phyloP scores from a whole-genome alignment of 1,140 invertebrate species.

The Apocrypta bakeri region DNA sequence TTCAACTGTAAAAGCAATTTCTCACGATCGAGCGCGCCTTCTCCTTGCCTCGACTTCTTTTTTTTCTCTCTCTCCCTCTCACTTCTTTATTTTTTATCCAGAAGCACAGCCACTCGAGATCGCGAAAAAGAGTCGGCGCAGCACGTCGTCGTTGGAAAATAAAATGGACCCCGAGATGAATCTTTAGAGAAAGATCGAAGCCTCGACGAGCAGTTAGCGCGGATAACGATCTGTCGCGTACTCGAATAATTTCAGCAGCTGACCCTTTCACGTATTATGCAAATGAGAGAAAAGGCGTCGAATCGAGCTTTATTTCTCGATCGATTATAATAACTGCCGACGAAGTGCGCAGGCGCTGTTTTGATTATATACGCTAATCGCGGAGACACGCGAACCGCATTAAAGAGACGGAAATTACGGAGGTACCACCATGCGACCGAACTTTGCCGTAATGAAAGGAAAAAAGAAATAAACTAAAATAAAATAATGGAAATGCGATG shows the following conservation, averaged over 20 bases:
- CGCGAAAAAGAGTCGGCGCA: background rate
- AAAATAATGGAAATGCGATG: background rate
- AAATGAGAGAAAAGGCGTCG: background rate
- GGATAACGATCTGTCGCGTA: slow-evolving; percentile 18
- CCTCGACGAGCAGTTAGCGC: background rate
- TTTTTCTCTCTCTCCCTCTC: background rate
- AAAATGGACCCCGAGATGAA: background rate
- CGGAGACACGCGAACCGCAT: background rate
- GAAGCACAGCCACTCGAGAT: background rate
- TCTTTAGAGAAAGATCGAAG: background rate
- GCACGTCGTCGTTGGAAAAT: slow-evolving; percentile 7
- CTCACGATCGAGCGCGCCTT: slow-evolving; percentile 45
- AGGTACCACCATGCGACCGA: background rate
- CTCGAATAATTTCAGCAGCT: background rate
- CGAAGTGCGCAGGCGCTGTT: no score
- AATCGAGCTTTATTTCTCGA: background rate
- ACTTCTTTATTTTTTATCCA: no score
- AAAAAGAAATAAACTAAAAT: background rate
- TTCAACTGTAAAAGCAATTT: slow-evolving; percentile 57
- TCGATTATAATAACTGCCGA: background rate
- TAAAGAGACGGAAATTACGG: background rate
- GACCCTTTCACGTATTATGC: background rate
- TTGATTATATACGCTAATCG: background rate
- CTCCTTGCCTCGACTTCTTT: background rate
- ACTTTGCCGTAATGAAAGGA: background rate